Evolutionary conservation across 2,888 invertebrate species (phyloP), one percentile per base, ranked within the genome.

Genomic region (Hirudinaria manillensis): DNA sequence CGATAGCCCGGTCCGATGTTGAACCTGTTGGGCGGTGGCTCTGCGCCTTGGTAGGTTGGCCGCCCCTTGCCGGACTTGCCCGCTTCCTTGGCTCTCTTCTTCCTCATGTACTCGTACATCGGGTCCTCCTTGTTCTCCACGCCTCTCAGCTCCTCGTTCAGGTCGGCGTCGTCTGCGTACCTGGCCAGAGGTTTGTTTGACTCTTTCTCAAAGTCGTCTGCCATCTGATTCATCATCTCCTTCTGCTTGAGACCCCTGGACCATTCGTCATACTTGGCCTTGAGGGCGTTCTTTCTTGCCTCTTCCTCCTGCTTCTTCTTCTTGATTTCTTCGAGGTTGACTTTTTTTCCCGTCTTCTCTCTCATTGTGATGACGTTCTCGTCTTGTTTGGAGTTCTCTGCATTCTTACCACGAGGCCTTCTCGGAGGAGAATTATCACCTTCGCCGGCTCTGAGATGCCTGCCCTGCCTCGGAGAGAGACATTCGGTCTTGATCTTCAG

Each of bases 101-200:
- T 89, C 74, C 89, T 88, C 38, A 97, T 91, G 81, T 94, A 96
- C 70, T 89, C 89, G 76, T 94, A 86, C 97, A 98, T 97, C 0
- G 98, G 97, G 87, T 99, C 98, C 0, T 93, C 97, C 0, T 89
- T 91, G 75, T 92, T 87, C 79, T 93, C 81, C 79, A 80, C 78
- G 16, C 81, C 89, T 74, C 89, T 90, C 51, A 95, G 85, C 81
- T 89, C 88, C 1, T 87, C 87, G 81, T 99, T 96, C 81, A 98
- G 86, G 84, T 97, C 98, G 34, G 88, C 89, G 83, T 99, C 98
- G 81, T 93, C 92, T 3, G 89, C 90, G 83, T 93, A 92, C 45
- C 98, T 88, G 0, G 98, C 95, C 73, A 99, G 85, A 0, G 97
- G 97, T 83, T 98, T 98, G 36, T 89, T 88, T 82, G 93, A 91